phyloP scores from a whole-genome alignment of 2,113 vertebrate genomes.

The Rhinoptilus africanus region DNA sequence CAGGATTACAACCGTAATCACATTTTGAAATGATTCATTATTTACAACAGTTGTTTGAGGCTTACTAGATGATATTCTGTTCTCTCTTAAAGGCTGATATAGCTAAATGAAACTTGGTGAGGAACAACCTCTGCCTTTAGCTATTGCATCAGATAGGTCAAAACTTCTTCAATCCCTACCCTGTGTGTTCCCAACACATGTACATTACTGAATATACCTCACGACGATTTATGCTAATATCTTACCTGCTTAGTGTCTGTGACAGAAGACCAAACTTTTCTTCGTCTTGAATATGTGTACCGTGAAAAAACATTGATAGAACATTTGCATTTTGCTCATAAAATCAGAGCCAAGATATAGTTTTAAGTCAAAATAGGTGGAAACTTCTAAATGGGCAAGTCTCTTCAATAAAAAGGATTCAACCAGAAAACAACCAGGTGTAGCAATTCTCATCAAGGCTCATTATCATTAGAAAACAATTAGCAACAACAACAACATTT shows the following conservation, averaged over 20 bases:
- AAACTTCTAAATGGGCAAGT: neutral
- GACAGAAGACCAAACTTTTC: neutral
- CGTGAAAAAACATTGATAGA: accelerated
- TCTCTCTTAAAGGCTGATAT: neutral
- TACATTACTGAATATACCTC: accelerated
- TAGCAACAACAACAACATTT: neutral
- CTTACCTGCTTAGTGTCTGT: neutral
- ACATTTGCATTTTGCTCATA: neutral
- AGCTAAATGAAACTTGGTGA: neutral
- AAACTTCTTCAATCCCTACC: neutral
- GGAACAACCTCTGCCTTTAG: neutral
- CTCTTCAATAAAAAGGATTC: neutral
- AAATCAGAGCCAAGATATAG: neutral
- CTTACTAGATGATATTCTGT: neutral
- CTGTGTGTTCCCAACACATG: neutral
- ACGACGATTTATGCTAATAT: neutral
- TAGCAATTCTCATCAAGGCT: neutral
- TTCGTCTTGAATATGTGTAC: neutral
- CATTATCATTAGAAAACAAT: neutral
- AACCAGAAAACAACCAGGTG: neutral
- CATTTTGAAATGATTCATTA: neutral
- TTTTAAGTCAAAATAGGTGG: neutral
- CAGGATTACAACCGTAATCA: neutral
- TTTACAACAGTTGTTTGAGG: neutral
- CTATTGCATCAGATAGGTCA: neutral